Percentiles rank a stretch among this genome's conserved stretches.
Evolutionary conservation across 2,113 vertebrate genomes (phyloP).

Genomic region (Cariama cristata): DNA sequence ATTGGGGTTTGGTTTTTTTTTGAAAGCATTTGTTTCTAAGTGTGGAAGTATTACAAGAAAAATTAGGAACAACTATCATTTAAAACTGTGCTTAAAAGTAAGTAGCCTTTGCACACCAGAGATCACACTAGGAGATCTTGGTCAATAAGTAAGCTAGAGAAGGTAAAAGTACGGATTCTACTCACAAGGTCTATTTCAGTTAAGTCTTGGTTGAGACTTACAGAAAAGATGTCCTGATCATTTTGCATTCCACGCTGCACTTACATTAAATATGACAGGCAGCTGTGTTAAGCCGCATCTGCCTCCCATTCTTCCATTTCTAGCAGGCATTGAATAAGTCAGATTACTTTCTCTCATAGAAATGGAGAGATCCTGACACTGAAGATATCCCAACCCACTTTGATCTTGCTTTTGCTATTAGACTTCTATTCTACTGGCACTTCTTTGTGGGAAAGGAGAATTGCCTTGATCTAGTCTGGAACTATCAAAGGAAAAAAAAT

Average conservation of each 20-base stretch:
- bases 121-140: not conserved
- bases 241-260: not conserved
- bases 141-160: not conserved
- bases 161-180: not conserved
- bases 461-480: not conserved
- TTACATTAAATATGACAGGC: not conserved
- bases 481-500: not conserved
- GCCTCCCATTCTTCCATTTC: not conserved
- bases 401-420: not conserved
- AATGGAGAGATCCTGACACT: not conserved
- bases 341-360: not conserved
- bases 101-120: not conserved
- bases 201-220: not conserved
- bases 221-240: not conserved
- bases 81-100: not conserved
- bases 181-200: not conserved
- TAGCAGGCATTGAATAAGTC: not conserved
- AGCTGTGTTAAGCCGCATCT: not conserved
- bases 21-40: not conserved
- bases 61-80: not conserved
- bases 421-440: not conserved
- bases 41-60: not conserved
- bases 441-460: not conserved
- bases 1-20: not conserved
- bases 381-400: not conserved